Conservation (phyloP, 2,113 vertebrate genomes). For the Neotoma lepida region DNA sequence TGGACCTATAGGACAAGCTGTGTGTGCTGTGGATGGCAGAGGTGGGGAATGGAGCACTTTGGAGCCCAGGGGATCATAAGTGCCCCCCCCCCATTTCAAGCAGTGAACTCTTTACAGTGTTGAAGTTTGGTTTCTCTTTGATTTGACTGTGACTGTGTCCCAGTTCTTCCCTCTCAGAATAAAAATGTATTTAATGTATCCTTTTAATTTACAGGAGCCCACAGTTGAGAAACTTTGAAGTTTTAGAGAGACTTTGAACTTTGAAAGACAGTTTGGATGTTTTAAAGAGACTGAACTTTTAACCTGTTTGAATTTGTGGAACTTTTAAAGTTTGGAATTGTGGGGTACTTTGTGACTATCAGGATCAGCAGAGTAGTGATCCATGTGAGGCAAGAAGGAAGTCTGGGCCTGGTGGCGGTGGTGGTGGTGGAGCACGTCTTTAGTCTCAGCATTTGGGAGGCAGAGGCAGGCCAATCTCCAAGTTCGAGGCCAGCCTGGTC, state of each 20-base stretch:
- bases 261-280: background rate
- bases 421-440: too few relatives aligned
- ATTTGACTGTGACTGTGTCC: background rate
- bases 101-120: background rate
- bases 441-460: too few relatives aligned
- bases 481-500: too few relatives aligned
- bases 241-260: background rate
- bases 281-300: background rate
- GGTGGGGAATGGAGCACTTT: background rate
- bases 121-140: background rate
- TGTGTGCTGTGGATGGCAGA: background rate
- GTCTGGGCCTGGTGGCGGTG: too few relatives aligned
- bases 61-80: background rate
- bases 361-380: background rate
- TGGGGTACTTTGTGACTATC: background rate
- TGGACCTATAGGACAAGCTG: background rate
- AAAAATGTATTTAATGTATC: background rate
- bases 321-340: background rate
- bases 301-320: background rate
- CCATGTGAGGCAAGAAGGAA: background rate
- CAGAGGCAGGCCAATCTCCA: too few relatives aligned
- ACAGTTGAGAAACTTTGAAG: background rate
- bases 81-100: background rate
- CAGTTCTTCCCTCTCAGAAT: background rate
- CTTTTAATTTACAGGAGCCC: background rate